Conservation (phyloP, 2,797 vertebrate species). For the Huso huso region DNA sequence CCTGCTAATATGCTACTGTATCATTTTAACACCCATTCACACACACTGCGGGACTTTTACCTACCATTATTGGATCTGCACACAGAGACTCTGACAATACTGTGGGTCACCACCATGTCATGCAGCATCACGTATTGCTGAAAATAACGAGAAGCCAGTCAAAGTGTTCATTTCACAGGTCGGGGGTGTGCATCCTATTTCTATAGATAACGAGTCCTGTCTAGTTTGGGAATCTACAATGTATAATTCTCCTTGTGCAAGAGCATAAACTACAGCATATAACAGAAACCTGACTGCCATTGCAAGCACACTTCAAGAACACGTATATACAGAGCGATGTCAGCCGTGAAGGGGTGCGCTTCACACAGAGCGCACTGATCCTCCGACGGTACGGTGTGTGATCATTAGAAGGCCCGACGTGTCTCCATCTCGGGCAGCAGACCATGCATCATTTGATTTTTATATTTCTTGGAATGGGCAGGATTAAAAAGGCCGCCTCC, state of each 20-base stretch:
- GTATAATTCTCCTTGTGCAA: no score
- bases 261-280: no score
- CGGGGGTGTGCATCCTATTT: no score
- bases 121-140: conserved; percentile 97
- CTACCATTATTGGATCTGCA: conserved; percentile 82
- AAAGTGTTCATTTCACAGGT: no score
- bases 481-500: conserved; percentile 10
- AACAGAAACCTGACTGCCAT: no score
- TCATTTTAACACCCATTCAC: no score
- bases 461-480: conserved; percentile 8
- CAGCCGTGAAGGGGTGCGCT: no score
- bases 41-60: conserved; percentile 13
- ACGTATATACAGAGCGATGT: no score
- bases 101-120: conserved; percentile 96
- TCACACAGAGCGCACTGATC: neutral
- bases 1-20: no score
- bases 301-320: no score
- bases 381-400: conserved; percentile 7
- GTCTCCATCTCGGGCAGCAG: conserved; percentile 15
- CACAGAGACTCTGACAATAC: conserved; percentile 87
- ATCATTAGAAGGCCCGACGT: conserved; percentile 8
- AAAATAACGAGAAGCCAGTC: neutral
- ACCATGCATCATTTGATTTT: conserved; percentile 17
- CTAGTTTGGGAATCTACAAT: no score
- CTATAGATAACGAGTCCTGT: no score